Evolutionary conservation across 2,797 vertebrate genomes (phyloP).

Genomic region (Sarcoramphus papa): DNA sequence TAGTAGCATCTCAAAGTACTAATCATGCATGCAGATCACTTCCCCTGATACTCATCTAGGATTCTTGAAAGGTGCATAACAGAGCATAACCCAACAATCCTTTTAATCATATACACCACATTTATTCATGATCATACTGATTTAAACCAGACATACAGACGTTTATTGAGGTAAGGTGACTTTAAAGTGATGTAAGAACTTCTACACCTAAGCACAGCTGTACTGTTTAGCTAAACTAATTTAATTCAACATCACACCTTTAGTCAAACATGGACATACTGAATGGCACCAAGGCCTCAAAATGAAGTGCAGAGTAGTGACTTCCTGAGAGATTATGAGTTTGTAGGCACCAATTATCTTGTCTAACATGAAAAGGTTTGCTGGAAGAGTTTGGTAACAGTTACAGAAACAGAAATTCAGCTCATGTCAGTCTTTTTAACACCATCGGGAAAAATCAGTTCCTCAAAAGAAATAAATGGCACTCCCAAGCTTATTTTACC

Average conservation of each 20-base stretch:
- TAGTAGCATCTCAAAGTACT: not conserved
- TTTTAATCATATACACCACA: not conserved
- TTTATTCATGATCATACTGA: not conserved
- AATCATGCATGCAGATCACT: conserved; percentile 24
- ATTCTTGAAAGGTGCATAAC: not conserved
- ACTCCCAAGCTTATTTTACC: not conserved
- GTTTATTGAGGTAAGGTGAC: not conserved
- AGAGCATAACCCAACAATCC: not conserved
- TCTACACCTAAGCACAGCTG: not conserved
- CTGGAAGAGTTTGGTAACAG: not conserved
- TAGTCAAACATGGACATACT: not conserved
- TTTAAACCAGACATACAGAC: not conserved
- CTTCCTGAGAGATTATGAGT: not conserved
- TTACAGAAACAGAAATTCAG: not conserved
- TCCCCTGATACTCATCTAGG: not conserved
- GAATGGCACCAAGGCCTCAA: not conserved
- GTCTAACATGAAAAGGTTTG: not conserved
- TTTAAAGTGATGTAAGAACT: not conserved
- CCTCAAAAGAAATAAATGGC: not conserved
- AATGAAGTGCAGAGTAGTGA: not conserved
- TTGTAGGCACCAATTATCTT: not conserved
- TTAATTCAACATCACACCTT: not conserved
- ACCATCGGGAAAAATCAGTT: not conserved
- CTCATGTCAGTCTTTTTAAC: not conserved
- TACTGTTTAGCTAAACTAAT: not conserved